Base-by-base conservation (phyloP, 2,113 vertebrate species). In the Peromyscus californicus region DNA sequence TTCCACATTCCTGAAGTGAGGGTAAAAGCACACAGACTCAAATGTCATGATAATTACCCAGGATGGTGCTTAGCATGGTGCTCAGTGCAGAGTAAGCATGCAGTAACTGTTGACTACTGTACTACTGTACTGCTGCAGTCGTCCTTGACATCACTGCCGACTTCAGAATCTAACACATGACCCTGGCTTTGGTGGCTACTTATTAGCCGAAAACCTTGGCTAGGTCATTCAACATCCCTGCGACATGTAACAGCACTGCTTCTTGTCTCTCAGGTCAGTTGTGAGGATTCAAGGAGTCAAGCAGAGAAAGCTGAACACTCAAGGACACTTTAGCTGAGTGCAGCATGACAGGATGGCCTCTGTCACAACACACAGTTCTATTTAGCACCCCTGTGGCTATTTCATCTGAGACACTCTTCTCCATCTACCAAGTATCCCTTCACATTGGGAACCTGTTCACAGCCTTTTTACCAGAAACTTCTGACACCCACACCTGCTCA, bases 331-430 rank as follows among this genome's bases (percentile, higher is more conserved):
- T 75, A 80, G 21, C 45, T 9, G 26, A 10, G 11, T 33, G 33
- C 4, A 48, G 12, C 1, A 8, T 2, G 3, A 26, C 54, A 22
- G 16, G 11, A 13, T 3, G 3, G 33, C 13, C 33, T 1, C 13
- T 69, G n/a, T 59, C 75, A 33, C 76, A 91, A 76, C 8, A 29
- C 2, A 2, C 51, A 42, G 12, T 10, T 67, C 75, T 57, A 3
- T 57, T 54, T 61, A 61, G 21, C 36, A 91, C 31, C 36, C 36
- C 24, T 76, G 36, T 63, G 67, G 26, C 75, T 78, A 54, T 51
- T 42, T 75, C 65, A 21, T 70, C 57, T 45, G n/a, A 36, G 74
- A 76, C 13, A 10, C 12, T 31, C n/a, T 29, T 54, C 4, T 70
- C 48, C 59, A 74, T 54, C n/a, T 51, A 29, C 51, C 36, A 70